Base-by-base conservation (phyloP, 2,888 invertebrate genomes). In the Synanthedon formicaeformis region DNA sequence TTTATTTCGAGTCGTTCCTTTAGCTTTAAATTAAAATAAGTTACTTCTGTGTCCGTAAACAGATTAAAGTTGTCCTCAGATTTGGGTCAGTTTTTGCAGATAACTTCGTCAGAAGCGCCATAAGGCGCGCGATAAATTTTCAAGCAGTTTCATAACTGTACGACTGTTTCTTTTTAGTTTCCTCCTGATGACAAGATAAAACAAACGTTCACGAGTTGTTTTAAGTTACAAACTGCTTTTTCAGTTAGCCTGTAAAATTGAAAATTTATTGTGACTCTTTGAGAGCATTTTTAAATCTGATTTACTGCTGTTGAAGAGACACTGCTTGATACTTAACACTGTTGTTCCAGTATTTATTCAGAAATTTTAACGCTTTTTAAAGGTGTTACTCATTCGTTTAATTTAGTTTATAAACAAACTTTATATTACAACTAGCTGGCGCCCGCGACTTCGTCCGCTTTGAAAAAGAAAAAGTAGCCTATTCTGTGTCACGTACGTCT, bases 81-180 rank as follows among this genome's bases (percentile, higher is more conserved):
- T 18, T 51, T 16, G 3, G 16, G 18, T 16, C 41, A 16, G 41
- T 23, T 45, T 45, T 45, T 45, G 45, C 45, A 45, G 45, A 45
- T 14, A 45, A 45, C 45, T 45, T 45, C 45, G 45, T n/a, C 50
- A 54, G 58, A 56, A 57, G 64, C 62, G 62, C 67, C 69, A 67
- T 69, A 71, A 64, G 71, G 73, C 68, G 62, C 64, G 67, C 65
- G 58, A 72, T 77, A 77, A 77, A 77, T 75, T 71, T 71, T 62
- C 62, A 56, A 61, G 61, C 65, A 68, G 63, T 69, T 75, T 71
- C 72, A 70, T 74, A 76, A 75, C 73, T 75, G 66, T 73, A 73
- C 34, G 34, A 34, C 34, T 34, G 34, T 34, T 73, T 73, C 68
- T 62, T 63, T 61, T 51, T 45, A 45, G 45, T 45, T 71, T 66